Percentiles rank a stretch among this genome's conserved stretches.
Conservation (phyloP, 2,797 vertebrate genomes). For the Cuniculus paca region DNA sequence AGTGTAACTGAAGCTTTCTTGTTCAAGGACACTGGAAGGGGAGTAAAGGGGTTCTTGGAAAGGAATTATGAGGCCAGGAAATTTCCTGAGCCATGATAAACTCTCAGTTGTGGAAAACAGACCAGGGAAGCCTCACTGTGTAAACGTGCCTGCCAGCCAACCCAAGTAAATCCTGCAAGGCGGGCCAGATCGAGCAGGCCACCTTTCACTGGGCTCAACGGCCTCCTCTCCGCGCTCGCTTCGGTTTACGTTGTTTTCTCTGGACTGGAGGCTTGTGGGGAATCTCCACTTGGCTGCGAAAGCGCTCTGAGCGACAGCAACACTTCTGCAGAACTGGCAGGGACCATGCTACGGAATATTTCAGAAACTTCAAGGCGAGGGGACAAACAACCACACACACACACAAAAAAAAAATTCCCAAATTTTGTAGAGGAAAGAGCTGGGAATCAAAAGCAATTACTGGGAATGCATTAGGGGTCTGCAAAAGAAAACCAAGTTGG, state of each 20-base stretch:
- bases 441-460: not conserved
- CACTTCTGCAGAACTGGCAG: conserved; percentile 66
- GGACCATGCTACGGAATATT: not conserved
- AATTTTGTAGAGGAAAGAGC: not conserved
- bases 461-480: not conserved
- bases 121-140: not conserved
- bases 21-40: not conserved
- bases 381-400: conserved; percentile 53
- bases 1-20: not conserved
- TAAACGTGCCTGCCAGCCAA: not conserved
- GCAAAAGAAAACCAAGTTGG: not conserved
- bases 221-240: not conserved
- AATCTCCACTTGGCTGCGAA: conserved; percentile 69
- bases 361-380: conserved; percentile 68
- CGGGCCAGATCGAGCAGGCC: not conserved
- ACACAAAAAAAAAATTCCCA: not conserved
- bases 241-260: conserved; percentile 63
- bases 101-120: not conserved
- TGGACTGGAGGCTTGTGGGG: conserved; percentile 57
- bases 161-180: not conserved
- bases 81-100: not conserved
- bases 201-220: not conserved
- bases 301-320: conserved; percentile 14
- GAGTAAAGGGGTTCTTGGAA: not conserved
- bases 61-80: not conserved